These are phyloP conservation scores for Rhizoglyphus robini DNA, from an alignment of 1,140 invertebrate genomes.

Conservation along the genomic window DNA sequence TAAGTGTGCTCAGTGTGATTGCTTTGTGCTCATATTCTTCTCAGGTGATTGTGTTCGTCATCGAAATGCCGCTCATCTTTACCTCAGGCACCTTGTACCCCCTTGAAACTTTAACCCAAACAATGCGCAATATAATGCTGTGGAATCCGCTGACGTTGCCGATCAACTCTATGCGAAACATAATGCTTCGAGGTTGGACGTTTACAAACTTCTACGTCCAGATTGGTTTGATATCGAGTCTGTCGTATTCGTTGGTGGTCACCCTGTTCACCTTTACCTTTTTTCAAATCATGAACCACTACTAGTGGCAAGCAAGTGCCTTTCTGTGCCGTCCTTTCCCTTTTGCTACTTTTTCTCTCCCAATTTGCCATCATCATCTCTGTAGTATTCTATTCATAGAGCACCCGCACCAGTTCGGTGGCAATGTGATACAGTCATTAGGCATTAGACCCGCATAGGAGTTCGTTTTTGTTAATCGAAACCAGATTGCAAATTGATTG, in stretches of 20 bases:
- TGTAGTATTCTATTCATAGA: too few species aligned
- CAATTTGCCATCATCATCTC: too few species aligned
- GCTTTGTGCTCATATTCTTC: not conserved
- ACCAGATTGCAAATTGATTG: too few species aligned
- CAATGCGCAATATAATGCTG: slow-evolving; percentile 62
- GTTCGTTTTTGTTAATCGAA: too few species aligned
- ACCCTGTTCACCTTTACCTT: not conserved
- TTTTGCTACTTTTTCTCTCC: too few species aligned
- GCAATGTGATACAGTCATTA: too few species aligned
- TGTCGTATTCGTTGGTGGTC: not conserved
- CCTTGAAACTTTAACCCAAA: slow-evolving; percentile 71
- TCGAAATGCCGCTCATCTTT: slow-evolving; percentile 51
- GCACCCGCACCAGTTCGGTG: too few species aligned
- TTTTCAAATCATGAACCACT: slow-evolving; percentile 7
- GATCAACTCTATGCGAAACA: slow-evolving; percentile 21
- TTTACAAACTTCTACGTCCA: not conserved
- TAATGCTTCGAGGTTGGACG: slow-evolving; percentile 21
- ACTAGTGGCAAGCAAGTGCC: not conserved
- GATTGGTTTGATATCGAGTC: not conserved
- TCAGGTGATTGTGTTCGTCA: not conserved
- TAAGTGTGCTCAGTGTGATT: slow-evolving; percentile 38
- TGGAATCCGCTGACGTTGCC: slow-evolving; percentile 76
- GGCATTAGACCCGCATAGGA: too few species aligned
- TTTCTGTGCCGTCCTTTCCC: too few species aligned
- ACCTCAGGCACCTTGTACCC: slow-evolving; percentile 77